Evolutionary conservation across 2,113 vertebrate genomes (phyloP).

Genomic region (Sclerurus mexicanus): DNA sequence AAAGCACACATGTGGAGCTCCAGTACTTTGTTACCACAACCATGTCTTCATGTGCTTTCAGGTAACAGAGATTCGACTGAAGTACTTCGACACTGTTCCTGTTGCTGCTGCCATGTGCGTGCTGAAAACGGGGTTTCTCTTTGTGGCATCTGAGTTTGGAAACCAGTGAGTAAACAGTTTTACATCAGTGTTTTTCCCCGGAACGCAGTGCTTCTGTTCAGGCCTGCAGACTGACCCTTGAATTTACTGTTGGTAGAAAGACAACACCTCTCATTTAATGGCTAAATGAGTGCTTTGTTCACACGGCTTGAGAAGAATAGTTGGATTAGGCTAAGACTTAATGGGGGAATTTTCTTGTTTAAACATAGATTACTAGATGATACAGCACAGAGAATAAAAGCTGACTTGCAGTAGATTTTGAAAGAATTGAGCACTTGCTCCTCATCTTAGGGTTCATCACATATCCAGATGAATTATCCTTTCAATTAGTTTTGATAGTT

Average conservation of each 20-base stretch:
- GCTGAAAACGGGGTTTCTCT: slow-evolving; percentile 96
- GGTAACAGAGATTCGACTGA: slow-evolving; percentile 97
- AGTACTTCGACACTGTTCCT: slow-evolving; percentile 98
- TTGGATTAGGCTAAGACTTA: background rate
- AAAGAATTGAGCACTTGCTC: background rate
- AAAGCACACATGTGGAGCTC: background rate
- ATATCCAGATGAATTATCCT: background rate
- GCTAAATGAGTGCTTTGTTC: background rate
- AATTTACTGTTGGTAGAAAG: background rate
- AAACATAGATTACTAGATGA: background rate
- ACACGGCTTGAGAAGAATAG: background rate
- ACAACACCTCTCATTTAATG: background rate
- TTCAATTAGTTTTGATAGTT: background rate
- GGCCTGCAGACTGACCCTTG: background rate
- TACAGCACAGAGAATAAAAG: background rate
- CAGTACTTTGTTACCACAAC: background rate
- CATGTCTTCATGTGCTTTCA: slow-evolving; percentile 30
- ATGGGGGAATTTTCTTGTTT: background rate
- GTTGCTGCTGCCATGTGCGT: slow-evolving; percentile 97
- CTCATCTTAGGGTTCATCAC: background rate
- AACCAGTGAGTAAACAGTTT: slow-evolving; percentile 89
- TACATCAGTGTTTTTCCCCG: background rate
- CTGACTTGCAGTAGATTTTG: background rate
- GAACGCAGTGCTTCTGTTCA: background rate
- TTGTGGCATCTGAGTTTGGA: slow-evolving; percentile 96